A percentile compares a stretch with the other conserved stretches of the same genome.
These are phyloP conservation scores for Yponomeuta sedellus DNA, from an alignment of 2,888 invertebrate genomes.

Conservation along the genomic window DNA sequence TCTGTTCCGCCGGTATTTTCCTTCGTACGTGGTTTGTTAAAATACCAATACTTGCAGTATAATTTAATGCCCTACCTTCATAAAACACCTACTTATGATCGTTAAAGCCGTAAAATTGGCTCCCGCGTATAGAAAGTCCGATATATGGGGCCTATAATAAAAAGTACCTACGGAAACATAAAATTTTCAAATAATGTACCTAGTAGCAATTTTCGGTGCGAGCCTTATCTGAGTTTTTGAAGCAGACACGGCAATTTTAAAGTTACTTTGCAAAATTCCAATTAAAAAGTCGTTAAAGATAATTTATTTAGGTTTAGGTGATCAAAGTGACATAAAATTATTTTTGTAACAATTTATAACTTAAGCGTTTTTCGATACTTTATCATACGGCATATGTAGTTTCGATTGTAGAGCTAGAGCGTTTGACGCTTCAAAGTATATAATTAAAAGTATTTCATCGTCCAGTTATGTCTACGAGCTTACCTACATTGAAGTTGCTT, in stretches of 20 bases:
- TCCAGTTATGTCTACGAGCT: no score
- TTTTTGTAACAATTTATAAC: background rate
- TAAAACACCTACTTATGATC: slow-evolving; percentile 65
- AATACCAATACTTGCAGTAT: slow-evolving; percentile 13
- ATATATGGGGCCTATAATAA: slow-evolving; percentile 64
- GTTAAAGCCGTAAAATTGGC: slow-evolving; percentile 59
- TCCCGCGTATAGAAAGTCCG: slow-evolving; percentile 54
- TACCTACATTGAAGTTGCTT: no score
- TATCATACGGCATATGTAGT: no score
- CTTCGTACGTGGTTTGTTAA: no score
- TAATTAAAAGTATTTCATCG: no score
- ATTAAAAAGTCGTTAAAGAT: background rate
- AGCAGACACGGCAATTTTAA: slow-evolving; percentile 18
- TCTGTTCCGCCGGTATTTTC: no score
- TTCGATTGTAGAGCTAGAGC: no score
- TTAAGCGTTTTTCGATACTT: no score
- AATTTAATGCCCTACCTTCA: slow-evolving; percentile 28
- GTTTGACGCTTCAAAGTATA: no score
- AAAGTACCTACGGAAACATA: slow-evolving; percentile 43
- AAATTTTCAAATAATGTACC: slow-evolving; percentile 55
- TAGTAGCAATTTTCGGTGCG: slow-evolving; percentile 57
- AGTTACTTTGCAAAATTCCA: background rate
- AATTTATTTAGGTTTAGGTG: background rate
- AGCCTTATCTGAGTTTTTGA: slow-evolving; percentile 27
- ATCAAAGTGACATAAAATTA: background rate